Base-by-base conservation (phyloP, 2,113 vertebrate genomes). In the Callorhinus ursinus region DNA sequence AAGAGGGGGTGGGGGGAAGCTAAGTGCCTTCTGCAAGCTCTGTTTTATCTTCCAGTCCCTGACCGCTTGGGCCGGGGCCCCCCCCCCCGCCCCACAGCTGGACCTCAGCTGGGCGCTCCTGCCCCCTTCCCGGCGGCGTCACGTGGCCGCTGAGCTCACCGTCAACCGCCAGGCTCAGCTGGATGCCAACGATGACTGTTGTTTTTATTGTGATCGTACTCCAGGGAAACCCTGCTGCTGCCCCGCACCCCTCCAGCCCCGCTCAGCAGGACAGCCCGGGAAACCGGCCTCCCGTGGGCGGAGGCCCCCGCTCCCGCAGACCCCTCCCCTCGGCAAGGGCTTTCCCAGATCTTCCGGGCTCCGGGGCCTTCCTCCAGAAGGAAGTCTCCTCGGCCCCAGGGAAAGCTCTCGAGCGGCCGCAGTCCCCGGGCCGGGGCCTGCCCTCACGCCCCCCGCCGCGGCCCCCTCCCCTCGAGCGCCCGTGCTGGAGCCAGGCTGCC, bases 401-500 rank as follows among this genome's bases (percentile, higher is more conserved):
- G 97, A 97, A 97, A 96, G 98, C 96, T 95, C 96, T 96, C 1
- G 42, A 88, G 67, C 92, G 36, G 90, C 95, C 67, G 92, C 77
- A 80, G 51, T 55, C 85, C 39, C 53, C 33, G 46, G 4, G 93
- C 76, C 18, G 7, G 8, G 72, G 67, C 92, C 57, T 26, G 31
- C 90, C 95, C 91, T 42, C 67, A 7, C 69, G 16, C 46, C 90
- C 90, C 39, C 72, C 39, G 72, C 42, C 72, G 71, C 71, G 19
- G 51, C 65, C 72, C 86, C 95, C 72, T 36, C 91, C 74, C 81
- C 76, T n/a, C 74, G 1, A 51, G 92, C 57, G 89, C 95, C 95
- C 39, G 82, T 53, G 0, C n/a, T 49, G 97, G 97, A 98, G 97
- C 97, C 97, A 69, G 97, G 98, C 98, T 98, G 95, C 98, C 98